These are phyloP conservation scores for Melanotus villosus DNA, from an alignment of 2,888 invertebrate genomes.

Conservation along the genomic window DNA sequence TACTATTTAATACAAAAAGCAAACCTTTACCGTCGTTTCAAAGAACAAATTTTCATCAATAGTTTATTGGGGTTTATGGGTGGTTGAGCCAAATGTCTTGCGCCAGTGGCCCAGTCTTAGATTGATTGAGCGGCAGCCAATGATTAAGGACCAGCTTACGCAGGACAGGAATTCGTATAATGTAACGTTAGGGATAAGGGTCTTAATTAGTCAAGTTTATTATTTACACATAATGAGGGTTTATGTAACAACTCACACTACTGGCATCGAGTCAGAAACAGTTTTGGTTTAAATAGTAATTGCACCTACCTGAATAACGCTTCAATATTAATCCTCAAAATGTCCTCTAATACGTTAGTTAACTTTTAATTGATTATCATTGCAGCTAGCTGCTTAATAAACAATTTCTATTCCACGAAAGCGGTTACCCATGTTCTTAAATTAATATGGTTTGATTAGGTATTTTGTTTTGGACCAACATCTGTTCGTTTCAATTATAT, in stretches of 20 bases:
- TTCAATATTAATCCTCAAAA: background rate
- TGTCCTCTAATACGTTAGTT: too few species aligned
- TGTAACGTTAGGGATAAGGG: constrained; percentile 21
- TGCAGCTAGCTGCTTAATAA: too few species aligned
- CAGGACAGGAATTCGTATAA: constrained; percentile 20
- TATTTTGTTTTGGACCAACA: too few species aligned
- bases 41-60: constrained; percentile 10
- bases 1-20: background rate
- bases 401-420: too few species aligned
- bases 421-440: too few species aligned
- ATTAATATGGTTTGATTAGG: too few species aligned
- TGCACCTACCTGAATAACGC: background rate
- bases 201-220: constrained; percentile 34
- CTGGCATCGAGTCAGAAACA: background rate
- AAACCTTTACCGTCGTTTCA: background rate
- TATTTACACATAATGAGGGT: constrained; percentile 31
- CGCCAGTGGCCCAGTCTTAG: background rate
- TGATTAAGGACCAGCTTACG: constrained; percentile 22
- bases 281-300: background rate
- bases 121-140: constrained; percentile 23
- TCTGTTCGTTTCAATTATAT: too few species aligned
- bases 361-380: too few species aligned
- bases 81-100: constrained; percentile 15
- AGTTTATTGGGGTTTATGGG: constrained; percentile 14
- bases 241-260: constrained; percentile 13